Base-by-base conservation (phyloP, 2,888 invertebrate species). In the Andrena chrysosceles region DNA sequence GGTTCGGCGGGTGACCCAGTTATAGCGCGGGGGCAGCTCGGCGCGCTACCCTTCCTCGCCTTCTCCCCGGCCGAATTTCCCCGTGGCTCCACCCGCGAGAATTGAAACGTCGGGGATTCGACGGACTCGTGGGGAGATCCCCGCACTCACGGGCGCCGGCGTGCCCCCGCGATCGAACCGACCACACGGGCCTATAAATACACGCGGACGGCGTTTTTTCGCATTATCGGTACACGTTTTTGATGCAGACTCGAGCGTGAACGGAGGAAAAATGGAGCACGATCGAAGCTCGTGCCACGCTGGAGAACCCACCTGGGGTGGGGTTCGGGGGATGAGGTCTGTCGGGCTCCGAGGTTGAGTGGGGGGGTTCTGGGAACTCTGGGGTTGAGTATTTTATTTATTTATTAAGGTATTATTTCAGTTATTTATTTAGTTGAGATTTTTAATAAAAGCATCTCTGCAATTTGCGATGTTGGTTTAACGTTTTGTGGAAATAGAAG, bases 1-100 rank as follows among this genome's bases (percentile, higher is more conserved):
- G 42, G 77, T 71, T 74, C 74, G 81, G 67, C 67, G 74, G 49
- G 74, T 78, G 82, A 84, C 82, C 82, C 68, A 82, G 59, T 82
- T 82, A 73, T 64, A 13, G 49, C 35, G 56, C 10, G 60, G 54
- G 54, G 33, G 68, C 23, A 56, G 56, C 3, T 13, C 52, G 29
- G 26, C 20, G 10, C 26, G 42, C 49, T 33, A 6, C 64, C 56
- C 66, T n/a, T 48, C 7, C 29, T 33, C 33, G 26, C n/a, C 48
- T 23, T 35, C 52, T 10, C 74, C 42, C 48, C 59, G 56, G 60
- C 69, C 69, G 52, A 76, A 76, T 69, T 76, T 75, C 56, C 26
- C 56, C 70, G 31, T 13, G n/a, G 60, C 70, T 70, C 66, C 56
- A 35, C n/a, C 70, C 54, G 35, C 33, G 62, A 62, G 73, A 67